Conservation (phyloP, 2,888 invertebrate species). For the Nomada fabriciana region DNA sequence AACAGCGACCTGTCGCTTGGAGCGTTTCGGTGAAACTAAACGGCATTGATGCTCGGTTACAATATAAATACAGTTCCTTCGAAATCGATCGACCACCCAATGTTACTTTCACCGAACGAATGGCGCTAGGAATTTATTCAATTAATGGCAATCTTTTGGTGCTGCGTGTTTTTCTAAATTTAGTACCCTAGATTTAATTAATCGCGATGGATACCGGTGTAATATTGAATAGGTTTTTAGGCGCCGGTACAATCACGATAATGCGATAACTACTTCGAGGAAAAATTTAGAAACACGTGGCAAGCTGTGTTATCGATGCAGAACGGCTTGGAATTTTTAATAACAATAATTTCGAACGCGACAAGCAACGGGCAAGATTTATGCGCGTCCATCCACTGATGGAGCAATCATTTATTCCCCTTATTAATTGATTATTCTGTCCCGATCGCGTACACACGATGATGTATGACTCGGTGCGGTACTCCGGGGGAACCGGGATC, state of each 20-base stretch:
- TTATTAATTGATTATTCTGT: constrained; percentile 63
- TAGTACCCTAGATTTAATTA: too few species aligned
- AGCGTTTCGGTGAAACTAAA: constrained; percentile 2
- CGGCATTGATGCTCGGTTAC: background rate
- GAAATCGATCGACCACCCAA: background rate
- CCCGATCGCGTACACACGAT: constrained; percentile 44
- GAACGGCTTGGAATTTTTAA: constrained; percentile 12
- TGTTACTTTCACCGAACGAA: background rate
- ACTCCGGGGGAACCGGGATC: constrained; percentile 54
- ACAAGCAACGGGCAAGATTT: constrained; percentile 27
- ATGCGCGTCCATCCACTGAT: constrained; percentile 32
- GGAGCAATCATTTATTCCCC: constrained; percentile 53
- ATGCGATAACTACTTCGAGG: too few species aligned
- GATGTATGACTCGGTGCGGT: constrained; percentile 42
- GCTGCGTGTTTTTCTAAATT: too few species aligned
- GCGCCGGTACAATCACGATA: too few species aligned
- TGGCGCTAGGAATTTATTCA: background rate
- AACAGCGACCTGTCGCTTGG: background rate
- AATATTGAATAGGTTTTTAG: too few species aligned
- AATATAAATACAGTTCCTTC: background rate
- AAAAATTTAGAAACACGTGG: background rate
- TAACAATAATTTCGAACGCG: constrained; percentile 17
- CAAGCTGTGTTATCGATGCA: background rate
- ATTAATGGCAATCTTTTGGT: too few species aligned
- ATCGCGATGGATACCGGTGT: too few species aligned